Percentiles rank a stretch among this genome's conserved stretches.
phyloP scores from a whole-genome alignment of 1,140 invertebrate species.

The Macrotrachela quadricornifera region DNA sequence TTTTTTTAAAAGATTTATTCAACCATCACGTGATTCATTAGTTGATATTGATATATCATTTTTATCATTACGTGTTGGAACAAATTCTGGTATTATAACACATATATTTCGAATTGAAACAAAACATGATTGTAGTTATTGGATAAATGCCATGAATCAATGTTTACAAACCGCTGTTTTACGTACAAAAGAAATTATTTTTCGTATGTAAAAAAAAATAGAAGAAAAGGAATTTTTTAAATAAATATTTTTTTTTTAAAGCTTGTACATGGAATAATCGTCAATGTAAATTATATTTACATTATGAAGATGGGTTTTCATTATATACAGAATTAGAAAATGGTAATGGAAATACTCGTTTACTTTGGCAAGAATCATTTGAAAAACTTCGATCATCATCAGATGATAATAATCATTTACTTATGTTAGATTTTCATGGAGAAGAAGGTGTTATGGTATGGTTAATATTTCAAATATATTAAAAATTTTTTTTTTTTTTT shows the following conservation, averaged over 20 bases:
- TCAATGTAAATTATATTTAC: slow-evolving; percentile 55
- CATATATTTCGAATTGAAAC: too few species aligned
- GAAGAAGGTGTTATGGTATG: slow-evolving; percentile 50
- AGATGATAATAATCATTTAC: slow-evolving; percentile 64
- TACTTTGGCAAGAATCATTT: slow-evolving; percentile 70
- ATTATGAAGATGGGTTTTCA: slow-evolving; percentile 66
- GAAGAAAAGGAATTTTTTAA: neutral
- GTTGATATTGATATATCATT: too few species aligned
- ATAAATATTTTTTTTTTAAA: slow-evolving; percentile 10
- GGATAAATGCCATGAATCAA: slow-evolving; percentile 72
- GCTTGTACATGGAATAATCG: slow-evolving; percentile 52
- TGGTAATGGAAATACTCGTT: neutral
- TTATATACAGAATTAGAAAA: slow-evolving; percentile 33
- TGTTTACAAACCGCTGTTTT: slow-evolving; percentile 60
- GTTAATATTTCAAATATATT: neutral
- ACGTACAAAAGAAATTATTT: slow-evolving; percentile 40
- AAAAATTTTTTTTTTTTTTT: neutral
- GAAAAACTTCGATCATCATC: slow-evolving; percentile 72
- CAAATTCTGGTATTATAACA: too few species aligned
- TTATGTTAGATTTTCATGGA: slow-evolving; percentile 80
- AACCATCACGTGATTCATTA: too few species aligned
- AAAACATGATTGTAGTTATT: slow-evolving; percentile 21
- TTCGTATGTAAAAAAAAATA: slow-evolving; percentile 40
- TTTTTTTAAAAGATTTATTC: too few species aligned
- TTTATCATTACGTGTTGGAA: too few species aligned